A percentile compares a stretch with the other conserved stretches of the same genome.
Evolutionary conservation across 2,888 invertebrate genomes (phyloP).

Genomic region (Rhamnusium bicolor): DNA sequence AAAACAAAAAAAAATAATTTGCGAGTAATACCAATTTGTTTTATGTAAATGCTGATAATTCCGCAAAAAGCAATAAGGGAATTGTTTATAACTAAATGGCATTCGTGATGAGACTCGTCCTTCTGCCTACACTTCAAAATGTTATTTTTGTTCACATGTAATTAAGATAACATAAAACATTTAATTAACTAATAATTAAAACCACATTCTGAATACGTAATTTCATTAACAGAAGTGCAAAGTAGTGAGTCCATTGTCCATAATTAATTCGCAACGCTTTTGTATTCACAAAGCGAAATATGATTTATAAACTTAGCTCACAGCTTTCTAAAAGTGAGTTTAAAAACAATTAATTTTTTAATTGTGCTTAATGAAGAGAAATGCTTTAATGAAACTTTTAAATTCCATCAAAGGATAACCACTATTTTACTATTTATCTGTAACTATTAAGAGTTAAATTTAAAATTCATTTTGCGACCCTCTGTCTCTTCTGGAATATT

Average conservation of each 20-base stretch:
- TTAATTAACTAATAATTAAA: slow-evolving; percentile 31
- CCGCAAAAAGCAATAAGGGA: no score
- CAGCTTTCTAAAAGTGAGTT: background rate
- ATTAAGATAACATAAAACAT: slow-evolving; percentile 24
- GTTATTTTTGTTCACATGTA: slow-evolving; percentile 13
- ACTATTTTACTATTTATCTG: background rate
- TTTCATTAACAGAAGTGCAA: slow-evolving; percentile 18
- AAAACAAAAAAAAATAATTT: no score
- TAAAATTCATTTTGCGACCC: background rate
- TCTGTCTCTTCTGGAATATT: background rate
- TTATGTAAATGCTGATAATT: no score
- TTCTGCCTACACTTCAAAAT: background rate
- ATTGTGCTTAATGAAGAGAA: slow-evolving; percentile 31
- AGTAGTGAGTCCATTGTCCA: slow-evolving; percentile 17
- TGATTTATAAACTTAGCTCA: slow-evolving; percentile 9
- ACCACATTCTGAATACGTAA: slow-evolving; percentile 29
- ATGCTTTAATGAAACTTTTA: slow-evolving; percentile 10
- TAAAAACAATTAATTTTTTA: slow-evolving; percentile 26
- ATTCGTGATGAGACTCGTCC: background rate
- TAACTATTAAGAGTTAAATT: background rate
- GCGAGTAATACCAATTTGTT: no score
- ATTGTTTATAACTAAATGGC: no score
- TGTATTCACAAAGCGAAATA: slow-evolving; percentile 11
- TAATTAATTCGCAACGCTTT: slow-evolving; percentile 21
- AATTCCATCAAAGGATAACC: background rate